Percentiles rank a stretch among this genome's conserved stretches.
phyloP scores from a whole-genome alignment of 2,797 vertebrate genomes.

The Gallinago stenura region DNA sequence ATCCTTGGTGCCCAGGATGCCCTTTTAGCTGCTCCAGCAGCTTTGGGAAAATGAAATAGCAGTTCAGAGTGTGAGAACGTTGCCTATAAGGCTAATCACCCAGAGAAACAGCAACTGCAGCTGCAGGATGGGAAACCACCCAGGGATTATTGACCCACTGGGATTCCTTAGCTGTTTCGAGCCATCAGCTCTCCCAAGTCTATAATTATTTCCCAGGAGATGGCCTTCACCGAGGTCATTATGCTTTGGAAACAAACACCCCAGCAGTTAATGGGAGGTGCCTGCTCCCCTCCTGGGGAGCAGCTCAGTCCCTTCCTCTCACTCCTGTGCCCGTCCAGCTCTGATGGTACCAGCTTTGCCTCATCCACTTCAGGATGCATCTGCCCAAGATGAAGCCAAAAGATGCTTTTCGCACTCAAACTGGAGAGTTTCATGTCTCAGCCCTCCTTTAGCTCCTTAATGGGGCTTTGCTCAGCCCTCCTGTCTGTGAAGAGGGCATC shows the following conservation, averaged over 20 bases:
- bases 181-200: not conserved
- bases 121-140: not conserved
- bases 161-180: not conserved
- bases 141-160: not conserved
- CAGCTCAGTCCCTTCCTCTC: not conserved
- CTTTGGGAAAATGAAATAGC: not conserved
- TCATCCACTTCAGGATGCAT: not conserved
- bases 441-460: not conserved
- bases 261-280: not conserved
- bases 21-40: not conserved
- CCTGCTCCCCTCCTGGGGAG: not conserved
- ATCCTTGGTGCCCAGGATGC: accelerated
- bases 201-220: not conserved
- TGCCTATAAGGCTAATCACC: not conserved
- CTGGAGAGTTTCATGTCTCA: not conserved
- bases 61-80: accelerated
- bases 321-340: accelerated
- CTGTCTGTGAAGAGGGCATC: not conserved
- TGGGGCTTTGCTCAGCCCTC: not conserved
- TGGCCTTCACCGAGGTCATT: not conserved
- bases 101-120: not conserved
- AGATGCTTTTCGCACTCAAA: not conserved
- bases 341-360: accelerated
- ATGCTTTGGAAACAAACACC: not conserved
- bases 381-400: not conserved